These are phyloP conservation scores for Elaeidobius kamerunicus DNA, from an alignment of 2,888 invertebrate species.

Conservation along the genomic window DNA sequence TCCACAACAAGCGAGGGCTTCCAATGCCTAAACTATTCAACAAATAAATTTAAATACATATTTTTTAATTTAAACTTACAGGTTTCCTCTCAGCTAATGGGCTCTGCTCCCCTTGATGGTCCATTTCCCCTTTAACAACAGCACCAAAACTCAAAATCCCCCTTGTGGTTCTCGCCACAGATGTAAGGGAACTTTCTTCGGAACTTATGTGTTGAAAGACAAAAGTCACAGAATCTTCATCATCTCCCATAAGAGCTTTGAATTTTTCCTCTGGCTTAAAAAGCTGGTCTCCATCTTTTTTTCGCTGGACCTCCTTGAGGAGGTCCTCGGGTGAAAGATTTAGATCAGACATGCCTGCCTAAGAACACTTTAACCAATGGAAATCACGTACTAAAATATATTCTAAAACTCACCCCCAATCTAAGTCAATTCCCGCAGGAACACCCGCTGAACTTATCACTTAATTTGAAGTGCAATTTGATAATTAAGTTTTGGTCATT, in stretches of 20 bases:
- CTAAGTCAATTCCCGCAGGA: too few species aligned
- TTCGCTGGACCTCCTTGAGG: conserved; percentile 16
- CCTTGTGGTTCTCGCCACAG: conserved; percentile 28
- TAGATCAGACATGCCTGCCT: conserved; percentile 8
- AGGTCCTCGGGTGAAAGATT: conserved; percentile 8
- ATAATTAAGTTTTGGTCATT: conserved; percentile 6
- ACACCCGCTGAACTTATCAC: too few species aligned
- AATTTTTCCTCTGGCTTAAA: conserved; percentile 29
- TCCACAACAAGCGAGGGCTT: conserved; percentile 30
- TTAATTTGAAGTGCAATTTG: too few species aligned
- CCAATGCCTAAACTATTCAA: conserved; percentile 31
- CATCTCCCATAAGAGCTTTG: conserved; percentile 31
- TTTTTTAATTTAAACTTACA: conserved; percentile 17
- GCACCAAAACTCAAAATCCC: conserved; percentile 30
- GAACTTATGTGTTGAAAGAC: conserved; percentile 30
- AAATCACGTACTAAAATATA: too few species aligned
- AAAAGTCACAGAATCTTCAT: conserved; percentile 29
- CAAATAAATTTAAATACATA: neutral
- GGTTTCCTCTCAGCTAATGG: conserved; percentile 14
- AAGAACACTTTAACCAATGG: too few species aligned
- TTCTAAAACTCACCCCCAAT: too few species aligned
- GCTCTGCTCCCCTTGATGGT: conserved; percentile 4
- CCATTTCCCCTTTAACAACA: conserved; percentile 28
- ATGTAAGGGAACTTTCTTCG: conserved; percentile 22
- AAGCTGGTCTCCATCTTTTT: conserved; percentile 31